Base-by-base conservation (phyloP, 2,888 invertebrate species). In the Stenichneumon culpator region DNA sequence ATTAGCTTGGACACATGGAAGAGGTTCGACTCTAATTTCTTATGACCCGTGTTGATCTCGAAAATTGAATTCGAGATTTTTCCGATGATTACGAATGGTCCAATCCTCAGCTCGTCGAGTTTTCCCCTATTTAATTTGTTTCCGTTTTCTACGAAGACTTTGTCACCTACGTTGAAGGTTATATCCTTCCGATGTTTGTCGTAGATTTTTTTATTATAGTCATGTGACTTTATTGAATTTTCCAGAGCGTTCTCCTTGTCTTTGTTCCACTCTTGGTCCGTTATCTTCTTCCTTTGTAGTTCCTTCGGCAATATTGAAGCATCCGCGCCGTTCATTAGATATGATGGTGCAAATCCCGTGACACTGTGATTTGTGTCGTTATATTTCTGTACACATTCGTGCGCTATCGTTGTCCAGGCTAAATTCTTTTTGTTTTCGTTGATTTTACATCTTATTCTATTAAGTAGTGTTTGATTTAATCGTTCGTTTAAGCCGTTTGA, bases 101-200 rank as follows among this genome's bases (percentile, higher is more conserved):
- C 89, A 44, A 73, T 73, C 14, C 83, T 86, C 75, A 90, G 32
- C 87, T 89, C 87, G 73, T 90, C 89, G 70, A 90, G 39, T 84
- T 92, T 92, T 84, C 87, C 90, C 69, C 90, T 88, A 75, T 91
- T 91, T 80, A 92, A 36, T 84, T 81, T 86, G 73, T 91, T 89
- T 28, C 89, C 89, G 83, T 91, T 90, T 89, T 91, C 89, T 7
- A 92, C 83, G 72, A 88, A 92, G 22, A 90, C 91, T 68, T 69
- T 32, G 79, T 92, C 90, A 63, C 90, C 90, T 19, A 88, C 87
- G 7, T 91, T 87, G 60, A 92, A 90, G 39, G 89, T 74, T 19
- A 87, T 73, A 2, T 88, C 22, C 86, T 89, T 91, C 68, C 89
- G 80, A 79, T 89, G 86, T 86, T 86, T 87, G 78, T 91, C 90